These are phyloP conservation scores for Morone saxatilis DNA, from an alignment of 2,113 vertebrate genomes.

Conservation along the genomic window DNA sequence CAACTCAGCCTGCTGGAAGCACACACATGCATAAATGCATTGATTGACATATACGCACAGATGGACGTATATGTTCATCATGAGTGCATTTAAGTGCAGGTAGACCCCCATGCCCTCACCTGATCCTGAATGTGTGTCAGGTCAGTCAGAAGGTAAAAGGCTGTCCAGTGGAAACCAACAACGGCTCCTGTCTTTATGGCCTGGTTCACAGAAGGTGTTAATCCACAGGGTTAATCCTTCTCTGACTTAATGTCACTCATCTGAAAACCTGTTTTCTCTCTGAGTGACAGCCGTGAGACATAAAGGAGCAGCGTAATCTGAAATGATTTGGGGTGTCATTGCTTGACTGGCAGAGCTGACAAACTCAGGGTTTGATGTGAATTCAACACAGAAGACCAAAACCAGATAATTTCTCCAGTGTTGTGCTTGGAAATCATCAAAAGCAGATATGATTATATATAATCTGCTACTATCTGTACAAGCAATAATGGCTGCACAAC, in stretches of 20 bases:
- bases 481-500: constrained; percentile 21
- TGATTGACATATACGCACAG: constrained; percentile 10
- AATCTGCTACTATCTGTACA: constrained; percentile 42
- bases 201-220: constrained; percentile 18
- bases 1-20: constrained; percentile 29
- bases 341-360: constrained; percentile 3
- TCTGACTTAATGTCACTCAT: constrained; percentile 38
- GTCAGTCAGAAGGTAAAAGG: constrained; percentile 36
- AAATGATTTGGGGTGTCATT: constrained; percentile 29
- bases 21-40: neutral
- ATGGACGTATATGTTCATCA: neutral
- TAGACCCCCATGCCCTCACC: neutral
- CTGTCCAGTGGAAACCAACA: constrained; percentile 1
- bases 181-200: constrained; percentile 18
- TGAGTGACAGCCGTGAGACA: constrained; percentile 44
- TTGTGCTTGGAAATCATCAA: constrained; percentile 1
- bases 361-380: neutral
- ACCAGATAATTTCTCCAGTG: neutral
- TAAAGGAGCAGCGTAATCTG: constrained; percentile 26
- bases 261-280: constrained; percentile 18
- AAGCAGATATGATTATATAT: constrained; percentile 10
- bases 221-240: constrained; percentile 22
- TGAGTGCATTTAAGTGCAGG: neutral
- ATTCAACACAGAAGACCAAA: constrained; percentile 9
- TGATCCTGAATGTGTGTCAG: constrained; percentile 4